Evolutionary conservation across 2,888 invertebrate genomes (phyloP), one percentile per base, ranked within the genome.

Genomic region (Megaustenia siamemsis): DNA sequence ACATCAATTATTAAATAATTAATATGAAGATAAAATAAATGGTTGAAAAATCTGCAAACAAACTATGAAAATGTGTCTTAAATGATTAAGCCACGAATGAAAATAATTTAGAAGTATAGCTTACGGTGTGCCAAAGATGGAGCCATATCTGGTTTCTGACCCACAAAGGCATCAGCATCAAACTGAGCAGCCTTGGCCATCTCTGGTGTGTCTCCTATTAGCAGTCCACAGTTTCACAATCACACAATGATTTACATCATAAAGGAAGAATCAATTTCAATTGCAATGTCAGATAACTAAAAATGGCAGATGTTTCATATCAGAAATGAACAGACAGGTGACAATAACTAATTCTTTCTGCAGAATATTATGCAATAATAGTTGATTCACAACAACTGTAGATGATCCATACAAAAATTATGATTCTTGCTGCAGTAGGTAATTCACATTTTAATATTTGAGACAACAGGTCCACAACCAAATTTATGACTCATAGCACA

Each of bases 171-270:
- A 68, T 76, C 85, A 5, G 78, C 24, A 49, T 85, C 85, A 73
- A 85, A 85, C 77, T 85, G 85, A 38, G 85, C 81, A n/a, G 85
- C 85, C 56, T 85, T 85, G 69, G 85, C 85, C 85, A 81, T 83
- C 35, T 24, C 28, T 68, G 4, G 4, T 6, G 5, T n/a, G n/a
- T 10, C 15, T 35, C 12, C 49, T n/a, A n/a, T 3, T 28, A 3
- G 8, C 5, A 49, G n/a, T 18, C 73, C 28, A 35, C 8, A 66
- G 21, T 24, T 18, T 6, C 21, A 0, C 6, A 6, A 49, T 24
- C 6, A 32, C 3, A 49, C 18, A 8, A 32, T 18, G 35, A 49
- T 28, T 45, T 15, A 73, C 49, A 73, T 73, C 15, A 5, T 15
- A 73, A 43, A 12, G 38, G 53, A 56, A 1, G 77, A 32, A 4